A percentile compares a stretch with the other conserved stretches of the same genome.
Evolutionary conservation across 1,140 invertebrate species (phyloP).

Genomic region (Drosophila kepulauana): DNA sequence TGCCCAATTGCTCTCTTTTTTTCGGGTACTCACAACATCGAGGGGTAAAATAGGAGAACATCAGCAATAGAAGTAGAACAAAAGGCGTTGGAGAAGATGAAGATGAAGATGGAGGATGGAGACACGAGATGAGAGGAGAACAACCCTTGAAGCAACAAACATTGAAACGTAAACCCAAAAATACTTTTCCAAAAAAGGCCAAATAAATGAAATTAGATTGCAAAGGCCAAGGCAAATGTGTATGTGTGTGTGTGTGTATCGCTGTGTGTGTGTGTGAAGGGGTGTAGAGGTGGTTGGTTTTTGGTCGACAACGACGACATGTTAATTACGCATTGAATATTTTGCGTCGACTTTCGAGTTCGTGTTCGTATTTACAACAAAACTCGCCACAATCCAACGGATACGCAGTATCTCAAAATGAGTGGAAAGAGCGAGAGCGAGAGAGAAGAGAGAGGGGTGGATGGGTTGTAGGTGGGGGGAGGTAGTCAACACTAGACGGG

Average conservation of each 20-base stretch:
- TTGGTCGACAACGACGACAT: conserved; percentile 38
- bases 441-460: too few species aligned
- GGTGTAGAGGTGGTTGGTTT: not conserved
- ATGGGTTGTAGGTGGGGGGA: not conserved
- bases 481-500: not conserved
- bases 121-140: conserved; percentile 15
- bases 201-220: conserved; percentile 59
- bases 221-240: conserved; percentile 3
- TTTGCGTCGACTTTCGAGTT: conserved; percentile 17
- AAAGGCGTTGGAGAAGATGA: conserved; percentile 8
- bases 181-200: conserved; percentile 45
- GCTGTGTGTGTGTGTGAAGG: not conserved
- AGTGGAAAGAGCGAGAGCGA: not conserved
- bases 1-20: conserved; percentile 7
- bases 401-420: conserved; percentile 20
- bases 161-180: conserved; percentile 27
- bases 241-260: conserved; percentile 4
- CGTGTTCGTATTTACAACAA: not conserved
- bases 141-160: conserved; percentile 36
- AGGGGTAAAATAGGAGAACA: conserved; percentile 9
- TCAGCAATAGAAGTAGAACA: conserved; percentile 1
- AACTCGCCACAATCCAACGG: not conserved
- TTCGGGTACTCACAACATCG: not conserved
- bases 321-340: conserved; percentile 69
- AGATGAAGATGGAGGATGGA: conserved; percentile 20